These are phyloP conservation scores for Fissipunctia ypsillon DNA, from an alignment of 2,888 invertebrate genomes.

Conservation along the genomic window DNA sequence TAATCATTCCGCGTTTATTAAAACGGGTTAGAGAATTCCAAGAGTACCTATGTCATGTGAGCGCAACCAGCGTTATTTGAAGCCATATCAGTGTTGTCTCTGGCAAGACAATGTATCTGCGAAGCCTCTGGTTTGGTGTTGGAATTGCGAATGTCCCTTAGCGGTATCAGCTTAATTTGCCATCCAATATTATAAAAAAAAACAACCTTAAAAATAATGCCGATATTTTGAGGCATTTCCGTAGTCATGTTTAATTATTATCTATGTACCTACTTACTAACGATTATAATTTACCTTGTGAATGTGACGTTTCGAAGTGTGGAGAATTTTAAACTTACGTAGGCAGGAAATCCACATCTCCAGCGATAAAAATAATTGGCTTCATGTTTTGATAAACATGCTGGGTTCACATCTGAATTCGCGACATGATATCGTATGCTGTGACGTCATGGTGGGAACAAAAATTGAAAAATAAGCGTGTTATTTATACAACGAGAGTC, in stretches of 20 bases:
- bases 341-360: constrained; percentile 44
- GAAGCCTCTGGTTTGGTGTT: too few species aligned
- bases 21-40: too few species aligned
- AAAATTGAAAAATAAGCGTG: constrained; percentile 26
- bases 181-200: background rate
- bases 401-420: constrained; percentile 28
- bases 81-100: background rate
- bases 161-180: background rate
- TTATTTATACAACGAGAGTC: constrained; percentile 18
- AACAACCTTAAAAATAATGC: too few species aligned
- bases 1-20: too few species aligned
- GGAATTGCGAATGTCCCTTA: background rate
- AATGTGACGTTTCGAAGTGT: background rate
- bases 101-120: background rate
- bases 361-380: constrained; percentile 58
- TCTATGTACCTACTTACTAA: background rate
- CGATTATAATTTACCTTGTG: background rate
- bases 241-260: background rate
- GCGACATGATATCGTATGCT: constrained; percentile 23
- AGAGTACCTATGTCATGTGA: too few species aligned
- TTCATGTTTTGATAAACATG: constrained; percentile 53
- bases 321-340: constrained; percentile 19
- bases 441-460: constrained; percentile 37
- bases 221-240: background rate
- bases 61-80: background rate